Conservation (phyloP, 2,888 invertebrate species). For the Unio delphinus region DNA sequence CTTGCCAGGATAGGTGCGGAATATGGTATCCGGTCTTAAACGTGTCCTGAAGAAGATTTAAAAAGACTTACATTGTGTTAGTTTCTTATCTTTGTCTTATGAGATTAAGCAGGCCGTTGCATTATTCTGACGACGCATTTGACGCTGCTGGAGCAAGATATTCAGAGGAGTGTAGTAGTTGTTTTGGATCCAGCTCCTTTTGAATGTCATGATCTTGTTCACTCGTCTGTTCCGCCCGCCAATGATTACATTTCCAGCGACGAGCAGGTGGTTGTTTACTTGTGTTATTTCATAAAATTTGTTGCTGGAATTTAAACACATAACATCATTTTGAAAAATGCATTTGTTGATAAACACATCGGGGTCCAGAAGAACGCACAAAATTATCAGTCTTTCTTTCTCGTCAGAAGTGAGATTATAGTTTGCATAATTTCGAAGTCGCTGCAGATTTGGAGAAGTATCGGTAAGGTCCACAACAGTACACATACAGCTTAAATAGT, state of each 20-base stretch:
- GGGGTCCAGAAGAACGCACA: neutral
- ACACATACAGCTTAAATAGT: too few relatives aligned
- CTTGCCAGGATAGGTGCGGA: too few relatives aligned
- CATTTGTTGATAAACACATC: neutral
- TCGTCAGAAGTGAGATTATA: constrained; percentile 1
- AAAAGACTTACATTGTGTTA: too few relatives aligned
- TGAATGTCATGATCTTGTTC: constrained; percentile 3
- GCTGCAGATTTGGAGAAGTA: neutral
- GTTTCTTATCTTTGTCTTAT: too few relatives aligned
- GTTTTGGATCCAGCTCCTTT: neutral
- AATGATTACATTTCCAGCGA: neutral
- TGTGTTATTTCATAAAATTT: neutral
- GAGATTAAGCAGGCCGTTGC: too few relatives aligned
- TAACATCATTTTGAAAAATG: neutral
- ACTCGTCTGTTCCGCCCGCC: constrained; percentile 1
- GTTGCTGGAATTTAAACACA: neutral
- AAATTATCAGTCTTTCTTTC: neutral
- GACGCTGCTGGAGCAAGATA: constrained; percentile 1
- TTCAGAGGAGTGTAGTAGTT: constrained; percentile 17
- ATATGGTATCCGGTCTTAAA: too few relatives aligned
- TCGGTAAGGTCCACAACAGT: too few relatives aligned
- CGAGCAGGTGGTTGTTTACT: neutral
- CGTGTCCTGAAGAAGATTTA: too few relatives aligned
- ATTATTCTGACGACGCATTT: too few relatives aligned
- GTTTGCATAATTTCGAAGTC: constrained; percentile 2